These are phyloP conservation scores for Lycocerus yunnanus DNA, from an alignment of 2,888 invertebrate species.

Conservation along the genomic window DNA sequence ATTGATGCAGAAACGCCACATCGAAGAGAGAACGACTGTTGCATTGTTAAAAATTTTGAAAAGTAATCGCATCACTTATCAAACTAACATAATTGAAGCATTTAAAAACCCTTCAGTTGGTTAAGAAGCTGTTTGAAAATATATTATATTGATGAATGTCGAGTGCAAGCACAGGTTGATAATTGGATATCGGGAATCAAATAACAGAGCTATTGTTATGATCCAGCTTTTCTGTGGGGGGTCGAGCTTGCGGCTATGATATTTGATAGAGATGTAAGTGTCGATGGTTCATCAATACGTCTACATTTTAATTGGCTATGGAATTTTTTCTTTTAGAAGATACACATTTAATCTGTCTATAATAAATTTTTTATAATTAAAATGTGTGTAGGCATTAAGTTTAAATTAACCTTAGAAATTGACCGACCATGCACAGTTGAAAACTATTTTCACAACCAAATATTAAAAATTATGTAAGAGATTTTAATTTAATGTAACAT, in stretches of 20 bases:
- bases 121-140: slow-evolving; percentile 26
- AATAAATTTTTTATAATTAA: slow-evolving; percentile 1
- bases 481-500: background rate
- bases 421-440: background rate
- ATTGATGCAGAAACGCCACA: background rate
- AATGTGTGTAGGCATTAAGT: background rate
- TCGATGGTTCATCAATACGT: slow-evolving; percentile 24
- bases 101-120: slow-evolving; percentile 30
- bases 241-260: slow-evolving; percentile 31
- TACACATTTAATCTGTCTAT: background rate
- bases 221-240: slow-evolving; percentile 34
- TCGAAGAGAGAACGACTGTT: slow-evolving; percentile 3
- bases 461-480: background rate
- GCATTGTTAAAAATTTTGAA: slow-evolving; percentile 1
- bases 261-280: slow-evolving; percentile 36
- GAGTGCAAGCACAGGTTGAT: slow-evolving; percentile 25
- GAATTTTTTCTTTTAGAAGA: slow-evolving; percentile 16
- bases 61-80: slow-evolving; percentile 23
- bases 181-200: slow-evolving; percentile 36
- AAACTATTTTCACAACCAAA: background rate
- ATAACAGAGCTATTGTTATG: slow-evolving; percentile 30
- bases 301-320: slow-evolving; percentile 27
- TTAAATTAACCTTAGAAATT: background rate
- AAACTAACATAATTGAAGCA: slow-evolving; percentile 28
- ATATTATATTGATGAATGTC: slow-evolving; percentile 30